Evolutionary conservation across 2,888 invertebrate genomes (phyloP).

Genomic region (Agapostemon virescens): DNA sequence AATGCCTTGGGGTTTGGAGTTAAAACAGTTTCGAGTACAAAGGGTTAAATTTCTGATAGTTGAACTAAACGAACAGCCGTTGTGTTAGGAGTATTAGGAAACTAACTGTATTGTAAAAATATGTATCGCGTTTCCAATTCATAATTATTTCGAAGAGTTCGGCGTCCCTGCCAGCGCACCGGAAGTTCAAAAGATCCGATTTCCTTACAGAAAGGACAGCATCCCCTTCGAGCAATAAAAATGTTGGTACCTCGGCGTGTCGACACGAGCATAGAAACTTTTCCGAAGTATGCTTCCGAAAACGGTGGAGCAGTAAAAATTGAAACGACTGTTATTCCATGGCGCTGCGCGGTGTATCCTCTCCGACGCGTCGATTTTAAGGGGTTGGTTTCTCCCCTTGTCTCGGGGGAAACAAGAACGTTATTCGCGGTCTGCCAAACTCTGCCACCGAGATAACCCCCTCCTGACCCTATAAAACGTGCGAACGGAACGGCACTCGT

Average conservation of each 20-base stretch:
- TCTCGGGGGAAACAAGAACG: conserved; percentile 38
- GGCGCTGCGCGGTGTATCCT: conserved; percentile 7
- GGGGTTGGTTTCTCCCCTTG: conserved; percentile 37
- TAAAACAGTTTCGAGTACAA: no score
- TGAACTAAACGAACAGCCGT: no score
- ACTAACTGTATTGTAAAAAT: no score
- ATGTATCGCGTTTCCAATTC: no score
- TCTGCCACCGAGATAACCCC: conserved; percentile 30
- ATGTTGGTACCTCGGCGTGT: not conserved
- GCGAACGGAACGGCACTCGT: conserved; percentile 70
- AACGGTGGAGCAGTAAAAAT: conserved; percentile 1
- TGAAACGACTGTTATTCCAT: not conserved
- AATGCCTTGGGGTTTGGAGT: no score
- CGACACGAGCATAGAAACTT: not conserved
- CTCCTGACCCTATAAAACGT: conserved; percentile 53
- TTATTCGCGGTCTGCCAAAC: conserved; percentile 54
- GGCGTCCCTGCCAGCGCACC: not conserved
- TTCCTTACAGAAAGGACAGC: not conserved
- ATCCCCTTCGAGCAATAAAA: not conserved
- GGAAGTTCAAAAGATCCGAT: not conserved
- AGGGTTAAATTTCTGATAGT: no score
- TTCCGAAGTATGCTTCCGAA: not conserved
- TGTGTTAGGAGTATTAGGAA: no score
- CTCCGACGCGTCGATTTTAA: conserved; percentile 38
- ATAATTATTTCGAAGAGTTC: no score